Conservation (phyloP, 2,888 invertebrate genomes). For the Meta bourneti region DNA sequence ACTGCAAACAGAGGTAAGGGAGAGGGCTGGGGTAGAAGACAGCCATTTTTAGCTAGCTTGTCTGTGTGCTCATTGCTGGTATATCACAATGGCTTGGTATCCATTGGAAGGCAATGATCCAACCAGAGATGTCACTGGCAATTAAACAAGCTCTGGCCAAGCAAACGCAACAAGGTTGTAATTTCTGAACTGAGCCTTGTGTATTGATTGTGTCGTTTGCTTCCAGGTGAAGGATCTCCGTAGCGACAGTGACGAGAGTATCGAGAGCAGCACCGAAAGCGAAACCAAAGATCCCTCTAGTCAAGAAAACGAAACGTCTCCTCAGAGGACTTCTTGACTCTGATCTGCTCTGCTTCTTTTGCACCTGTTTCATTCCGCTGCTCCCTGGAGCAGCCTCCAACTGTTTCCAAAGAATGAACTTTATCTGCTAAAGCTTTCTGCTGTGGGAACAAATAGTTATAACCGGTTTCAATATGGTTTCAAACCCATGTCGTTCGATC, state of each 20-base stretch:
- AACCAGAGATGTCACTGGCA: too few relatives aligned
- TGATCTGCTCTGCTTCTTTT: neutral
- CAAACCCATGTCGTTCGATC: conserved; percentile 1
- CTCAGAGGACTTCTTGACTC: conserved; percentile 55
- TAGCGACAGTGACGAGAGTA: conserved; percentile 73
- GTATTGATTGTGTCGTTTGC: too few relatives aligned
- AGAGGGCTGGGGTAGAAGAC: too few relatives aligned
- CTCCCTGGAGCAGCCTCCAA: conserved; percentile 23
- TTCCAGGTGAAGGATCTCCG: conserved; percentile 75
- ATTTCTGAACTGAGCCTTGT: too few relatives aligned
- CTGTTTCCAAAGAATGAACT: conserved; percentile 57
- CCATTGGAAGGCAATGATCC: too few relatives aligned
- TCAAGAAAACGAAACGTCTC: conserved; percentile 37
- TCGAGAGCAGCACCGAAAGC: conserved; percentile 42
- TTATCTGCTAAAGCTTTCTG: neutral
- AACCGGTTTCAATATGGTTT: neutral
- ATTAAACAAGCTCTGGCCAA: too few relatives aligned
- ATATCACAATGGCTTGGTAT: too few relatives aligned
- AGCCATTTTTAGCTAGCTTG: too few relatives aligned
- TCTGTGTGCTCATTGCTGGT: too few relatives aligned
- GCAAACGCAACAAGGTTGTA: too few relatives aligned
- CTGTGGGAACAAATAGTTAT: conserved; percentile 19
- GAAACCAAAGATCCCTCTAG: conserved; percentile 66
- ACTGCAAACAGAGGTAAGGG: too few relatives aligned
- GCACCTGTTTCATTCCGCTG: conserved; percentile 58